Conservation (phyloP, 2,113 vertebrate genomes). For the Eulemur macaco region DNA sequence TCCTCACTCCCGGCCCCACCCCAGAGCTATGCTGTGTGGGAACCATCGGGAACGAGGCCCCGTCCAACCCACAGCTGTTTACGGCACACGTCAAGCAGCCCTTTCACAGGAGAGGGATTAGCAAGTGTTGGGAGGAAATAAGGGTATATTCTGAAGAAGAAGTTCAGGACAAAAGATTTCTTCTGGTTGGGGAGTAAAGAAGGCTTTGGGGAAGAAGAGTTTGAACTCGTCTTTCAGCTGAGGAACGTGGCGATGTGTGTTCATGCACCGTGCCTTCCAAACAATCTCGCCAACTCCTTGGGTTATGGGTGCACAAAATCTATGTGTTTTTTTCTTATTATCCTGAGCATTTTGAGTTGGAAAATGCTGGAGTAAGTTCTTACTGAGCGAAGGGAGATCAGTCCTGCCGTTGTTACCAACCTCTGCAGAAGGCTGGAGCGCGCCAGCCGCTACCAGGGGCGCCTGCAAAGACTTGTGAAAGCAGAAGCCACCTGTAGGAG, state of each 20-base stretch:
- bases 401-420: background rate
- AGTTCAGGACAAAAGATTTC: background rate
- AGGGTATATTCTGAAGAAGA: background rate
- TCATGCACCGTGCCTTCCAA: background rate
- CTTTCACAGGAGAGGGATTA: rapidly evolving
- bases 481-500: rapidly evolving
- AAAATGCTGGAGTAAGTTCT: background rate
- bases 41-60: background rate
- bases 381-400: background rate
- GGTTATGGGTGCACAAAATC: background rate
- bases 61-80: rapidly evolving
- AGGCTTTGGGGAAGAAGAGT: too few species aligned
- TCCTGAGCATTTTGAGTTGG: background rate
- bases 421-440: background rate
- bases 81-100: rapidly evolving
- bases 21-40: background rate
- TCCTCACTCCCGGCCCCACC: background rate
- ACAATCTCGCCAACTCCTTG: background rate
- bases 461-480: background rate
- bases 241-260: rapidly evolving
- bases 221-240: too few species aligned
- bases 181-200: background rate
- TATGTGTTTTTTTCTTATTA: background rate
- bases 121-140: background rate
- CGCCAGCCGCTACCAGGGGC: too few species aligned